Conservation (phyloP, 2,113 vertebrate species). For the Psittacula cyanocephala region DNA sequence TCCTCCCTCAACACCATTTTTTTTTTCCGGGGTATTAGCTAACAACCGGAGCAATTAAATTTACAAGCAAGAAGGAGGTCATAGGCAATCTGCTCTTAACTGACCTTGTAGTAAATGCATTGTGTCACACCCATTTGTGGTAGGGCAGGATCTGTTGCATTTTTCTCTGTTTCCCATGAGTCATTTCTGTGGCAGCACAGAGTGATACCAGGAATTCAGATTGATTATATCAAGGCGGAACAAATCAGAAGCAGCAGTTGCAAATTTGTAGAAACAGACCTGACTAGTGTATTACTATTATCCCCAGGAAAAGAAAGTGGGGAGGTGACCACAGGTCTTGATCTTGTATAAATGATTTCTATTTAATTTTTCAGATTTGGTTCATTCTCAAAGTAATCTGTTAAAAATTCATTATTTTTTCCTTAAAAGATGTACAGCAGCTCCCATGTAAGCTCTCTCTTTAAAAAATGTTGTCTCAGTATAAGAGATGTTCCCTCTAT, state of each 20-base stretch:
- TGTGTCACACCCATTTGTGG: neutral
- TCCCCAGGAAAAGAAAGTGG: neutral
- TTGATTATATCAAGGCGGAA: neutral
- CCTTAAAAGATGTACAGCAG: neutral
- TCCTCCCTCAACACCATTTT: neutral
- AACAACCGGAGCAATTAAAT: slow-evolving; percentile 29
- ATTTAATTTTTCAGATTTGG: neutral
- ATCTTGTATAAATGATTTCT: neutral
- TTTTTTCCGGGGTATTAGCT: neutral
- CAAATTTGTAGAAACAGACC: neutral
- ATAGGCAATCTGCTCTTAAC: neutral
- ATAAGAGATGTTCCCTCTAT: neutral
- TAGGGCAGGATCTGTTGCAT: neutral
- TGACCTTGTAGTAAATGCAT: neutral
- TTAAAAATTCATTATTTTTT: neutral
- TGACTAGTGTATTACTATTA: neutral
- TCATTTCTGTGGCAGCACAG: neutral
- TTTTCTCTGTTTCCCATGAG: neutral
- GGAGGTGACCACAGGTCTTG: neutral
- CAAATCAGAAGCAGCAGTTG: neutral
- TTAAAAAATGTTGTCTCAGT: neutral
- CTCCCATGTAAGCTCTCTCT: neutral
- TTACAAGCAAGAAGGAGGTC: neutral
- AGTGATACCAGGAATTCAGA: neutral
- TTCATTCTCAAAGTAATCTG: neutral